phyloP scores from a whole-genome alignment of 2,797 vertebrate species.

The Ibycter americanus region DNA sequence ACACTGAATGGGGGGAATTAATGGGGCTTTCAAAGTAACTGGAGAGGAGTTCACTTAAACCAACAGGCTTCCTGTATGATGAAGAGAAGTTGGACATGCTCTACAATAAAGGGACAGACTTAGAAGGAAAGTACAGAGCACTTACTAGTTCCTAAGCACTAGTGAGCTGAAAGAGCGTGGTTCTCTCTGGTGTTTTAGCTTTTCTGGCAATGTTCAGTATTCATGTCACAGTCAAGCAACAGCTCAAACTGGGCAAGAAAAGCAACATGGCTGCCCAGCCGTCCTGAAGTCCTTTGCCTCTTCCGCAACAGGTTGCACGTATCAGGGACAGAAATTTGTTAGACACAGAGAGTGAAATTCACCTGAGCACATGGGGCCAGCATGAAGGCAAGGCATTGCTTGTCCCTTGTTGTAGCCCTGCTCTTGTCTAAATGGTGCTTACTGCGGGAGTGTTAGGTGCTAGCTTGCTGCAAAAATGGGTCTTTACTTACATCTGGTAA shows the following conservation, averaged over 20 bases:
- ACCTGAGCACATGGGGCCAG: neutral
- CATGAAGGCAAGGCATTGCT: neutral
- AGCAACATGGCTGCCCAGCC: neutral
- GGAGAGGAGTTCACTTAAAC: neutral
- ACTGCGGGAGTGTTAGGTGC: neutral
- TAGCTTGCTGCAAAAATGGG: neutral
- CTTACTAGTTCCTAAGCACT: neutral
- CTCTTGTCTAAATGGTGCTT: neutral
- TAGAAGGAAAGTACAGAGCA: neutral
- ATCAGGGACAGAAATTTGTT: neutral
- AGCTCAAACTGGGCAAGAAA: neutral
- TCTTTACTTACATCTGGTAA: neutral
- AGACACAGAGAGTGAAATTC: neutral
- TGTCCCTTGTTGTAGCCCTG: neutral
- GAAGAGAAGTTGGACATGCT: neutral
- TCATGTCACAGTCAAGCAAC: neutral
- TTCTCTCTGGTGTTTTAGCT: neutral
- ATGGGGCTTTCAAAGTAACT: neutral
- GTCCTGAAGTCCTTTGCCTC: neutral
- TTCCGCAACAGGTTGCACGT: neutral
- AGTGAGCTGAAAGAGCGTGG: neutral
- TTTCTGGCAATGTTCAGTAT: neutral
- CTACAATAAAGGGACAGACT: neutral
- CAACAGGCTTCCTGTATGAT: neutral
- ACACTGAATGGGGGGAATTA: neutral